Base-by-base conservation (phyloP, 2,113 vertebrate genomes). In the Amphiprion percula region DNA sequence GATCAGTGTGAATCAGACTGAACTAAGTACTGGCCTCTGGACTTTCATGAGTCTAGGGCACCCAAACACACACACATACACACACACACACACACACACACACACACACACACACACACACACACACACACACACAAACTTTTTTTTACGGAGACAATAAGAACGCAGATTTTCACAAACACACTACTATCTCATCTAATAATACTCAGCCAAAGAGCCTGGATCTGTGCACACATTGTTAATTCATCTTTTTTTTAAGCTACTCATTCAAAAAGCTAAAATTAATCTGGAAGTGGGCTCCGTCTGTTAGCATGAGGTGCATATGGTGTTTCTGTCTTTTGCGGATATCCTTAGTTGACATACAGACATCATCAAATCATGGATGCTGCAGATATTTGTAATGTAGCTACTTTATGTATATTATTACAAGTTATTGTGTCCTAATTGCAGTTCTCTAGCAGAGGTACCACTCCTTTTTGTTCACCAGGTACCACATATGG, bases 1-100 rank as follows among this genome's bases (percentile, higher is more conserved):
- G 95, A 95, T 97, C 95, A 96, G 93, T 96, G 95, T 93, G 96
- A 95, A 95, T 96, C 90, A 93, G 95, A 95, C 95, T 94, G 94
- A 96, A 95, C 94, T 96, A 94, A 95, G 95, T 95, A 96, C 93
- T 92, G 88, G 87, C 94, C 47, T 37, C 24, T 46, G 47, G 46
- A 76, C 77, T 64, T 68, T 39, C 4, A 53, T 67, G 19, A 75
- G 52, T 63, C 41, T 63, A 17, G 15, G 49, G 21, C 49, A 12
- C 39, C 26, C 23, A 24, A 23, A 47, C 37, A 59, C 54, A 59
- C 60, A 49, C 12, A 41, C 28, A 58, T 50, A 9, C 52, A 60
- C 60, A 80, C 49, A 58, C 58, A 4, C 24, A 50, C 21, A 58
- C 5, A 64, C 24, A 50, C 7, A 30, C 61, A 82, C 52, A 58